These are phyloP conservation scores for Heterotis niloticus DNA, from an alignment of 2,113 vertebrate species.

Conservation along the genomic window DNA sequence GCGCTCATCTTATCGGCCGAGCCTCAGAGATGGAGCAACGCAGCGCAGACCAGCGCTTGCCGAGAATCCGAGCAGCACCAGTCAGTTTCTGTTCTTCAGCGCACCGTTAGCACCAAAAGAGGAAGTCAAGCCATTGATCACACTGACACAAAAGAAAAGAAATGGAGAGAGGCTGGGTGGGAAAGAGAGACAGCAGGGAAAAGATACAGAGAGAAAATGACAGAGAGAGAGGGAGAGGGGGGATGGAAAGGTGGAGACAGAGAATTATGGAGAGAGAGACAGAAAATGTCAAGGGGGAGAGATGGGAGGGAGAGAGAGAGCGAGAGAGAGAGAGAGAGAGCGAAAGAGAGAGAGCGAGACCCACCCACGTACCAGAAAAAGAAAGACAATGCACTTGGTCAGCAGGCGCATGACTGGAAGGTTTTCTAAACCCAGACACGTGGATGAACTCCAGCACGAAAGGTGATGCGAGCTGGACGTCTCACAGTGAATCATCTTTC, in stretches of 20 bases:
- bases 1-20: conserved; percentile 67
- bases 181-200: neutral
- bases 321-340: conserved; percentile 2
- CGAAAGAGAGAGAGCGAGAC: conserved; percentile 8
- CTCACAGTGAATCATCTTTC: conserved; percentile 1
- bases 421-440: conserved; percentile 8
- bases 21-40: neutral
- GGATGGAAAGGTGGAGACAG: too few species aligned
- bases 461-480: neutral
- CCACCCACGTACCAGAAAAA: conserved; percentile 17
- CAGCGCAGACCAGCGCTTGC: neutral
- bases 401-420: conserved; percentile 24
- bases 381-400: conserved; percentile 28
- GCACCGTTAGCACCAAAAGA: conserved; percentile 14
- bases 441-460: neutral
- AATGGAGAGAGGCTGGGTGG: neutral
- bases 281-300: too few species aligned
- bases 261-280: conserved; percentile 2
- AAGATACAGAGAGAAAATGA: too few species aligned
- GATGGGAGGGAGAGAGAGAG: too few species aligned
- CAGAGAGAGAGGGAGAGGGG: neutral
- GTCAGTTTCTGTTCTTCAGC: conserved; percentile 5
- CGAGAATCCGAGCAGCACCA: conserved; percentile 7
- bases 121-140: conserved; percentile 33
- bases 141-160: neutral